Evolutionary conservation across 2,113 vertebrate genomes (phyloP).

Genomic region (Copsychus sechellarum): DNA sequence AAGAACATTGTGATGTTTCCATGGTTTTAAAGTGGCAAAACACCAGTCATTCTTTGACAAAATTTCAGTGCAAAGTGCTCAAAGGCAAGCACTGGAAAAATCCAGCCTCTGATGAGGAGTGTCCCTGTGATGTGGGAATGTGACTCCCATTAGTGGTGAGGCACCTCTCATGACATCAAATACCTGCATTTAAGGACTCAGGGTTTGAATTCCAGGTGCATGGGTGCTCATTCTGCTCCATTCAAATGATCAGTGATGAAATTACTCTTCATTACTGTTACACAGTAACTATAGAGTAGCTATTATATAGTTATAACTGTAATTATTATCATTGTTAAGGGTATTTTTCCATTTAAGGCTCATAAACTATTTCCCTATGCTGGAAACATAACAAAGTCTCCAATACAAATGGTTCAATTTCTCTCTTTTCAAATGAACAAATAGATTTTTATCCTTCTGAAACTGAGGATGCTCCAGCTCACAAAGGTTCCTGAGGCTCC

Average conservation of each 20-base stretch:
- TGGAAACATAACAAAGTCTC: not conserved
- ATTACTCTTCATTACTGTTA: not conserved
- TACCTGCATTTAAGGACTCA: not conserved
- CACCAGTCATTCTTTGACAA: constrained; percentile 10
- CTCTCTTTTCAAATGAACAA: not conserved
- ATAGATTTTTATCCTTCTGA: not conserved
- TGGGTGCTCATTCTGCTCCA: not conserved
- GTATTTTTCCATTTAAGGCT: not conserved
- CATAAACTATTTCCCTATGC: not conserved
- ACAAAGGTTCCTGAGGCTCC: not conserved
- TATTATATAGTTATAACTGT: not conserved
- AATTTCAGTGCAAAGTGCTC: constrained; percentile 3
- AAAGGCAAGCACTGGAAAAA: not conserved
- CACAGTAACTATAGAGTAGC: not conserved
- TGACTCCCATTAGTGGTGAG: not conserved
- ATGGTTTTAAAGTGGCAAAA: constrained; percentile 46
- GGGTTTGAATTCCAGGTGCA: not conserved
- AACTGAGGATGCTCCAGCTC: not conserved
- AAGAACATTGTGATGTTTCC: constrained; percentile 49
- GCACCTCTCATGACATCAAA: not conserved
- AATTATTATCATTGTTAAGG: not conserved
- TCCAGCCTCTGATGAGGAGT: not conserved
- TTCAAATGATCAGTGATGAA: not conserved
- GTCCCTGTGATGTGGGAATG: not conserved
- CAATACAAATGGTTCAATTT: not conserved